Evolutionary conservation across 2,888 invertebrate species (phyloP).

Genomic region (Brenthis ino): DNA sequence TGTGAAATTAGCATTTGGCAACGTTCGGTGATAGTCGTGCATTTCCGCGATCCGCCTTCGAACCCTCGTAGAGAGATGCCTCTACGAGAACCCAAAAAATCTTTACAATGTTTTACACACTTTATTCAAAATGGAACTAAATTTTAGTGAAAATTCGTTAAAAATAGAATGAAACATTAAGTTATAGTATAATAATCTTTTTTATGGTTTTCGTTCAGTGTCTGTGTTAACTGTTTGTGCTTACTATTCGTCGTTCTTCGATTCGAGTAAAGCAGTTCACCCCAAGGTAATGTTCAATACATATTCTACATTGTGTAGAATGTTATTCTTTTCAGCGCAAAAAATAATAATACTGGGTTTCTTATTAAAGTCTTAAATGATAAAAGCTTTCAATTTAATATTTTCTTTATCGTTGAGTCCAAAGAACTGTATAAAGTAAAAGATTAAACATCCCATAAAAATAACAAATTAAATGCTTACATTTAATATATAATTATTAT

Average conservation of each 20-base stretch:
- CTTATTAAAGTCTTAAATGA: no score
- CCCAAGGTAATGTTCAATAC: slow-evolving; percentile 27
- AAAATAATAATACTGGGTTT: no score
- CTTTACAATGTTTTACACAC: slow-evolving; percentile 64
- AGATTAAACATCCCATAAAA: background rate
- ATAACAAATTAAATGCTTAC: background rate
- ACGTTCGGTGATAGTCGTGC: slow-evolving; percentile 65
- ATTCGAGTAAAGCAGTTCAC: slow-evolving; percentile 20
- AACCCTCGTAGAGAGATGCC: slow-evolving; percentile 73
- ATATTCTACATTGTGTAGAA: background rate
- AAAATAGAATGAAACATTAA: slow-evolving; percentile 44
- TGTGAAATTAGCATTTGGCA: slow-evolving; percentile 69
- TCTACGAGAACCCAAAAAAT: slow-evolving; percentile 67
- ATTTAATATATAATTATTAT: background rate
- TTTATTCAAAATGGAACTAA: slow-evolving; percentile 56
- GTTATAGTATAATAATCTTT: slow-evolving; percentile 47
- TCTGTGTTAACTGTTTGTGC: slow-evolving; percentile 56
- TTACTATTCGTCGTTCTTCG: slow-evolving; percentile 49
- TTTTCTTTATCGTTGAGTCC: no score
- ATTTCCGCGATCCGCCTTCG: slow-evolving; percentile 71
- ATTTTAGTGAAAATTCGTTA: slow-evolving; percentile 53
- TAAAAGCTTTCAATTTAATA: no score
- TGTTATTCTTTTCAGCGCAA: background rate
- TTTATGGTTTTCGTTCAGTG: slow-evolving; percentile 58
- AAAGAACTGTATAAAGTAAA: background rate